phyloP scores from a whole-genome alignment of 2,113 vertebrate species.

The Rhea americana region DNA sequence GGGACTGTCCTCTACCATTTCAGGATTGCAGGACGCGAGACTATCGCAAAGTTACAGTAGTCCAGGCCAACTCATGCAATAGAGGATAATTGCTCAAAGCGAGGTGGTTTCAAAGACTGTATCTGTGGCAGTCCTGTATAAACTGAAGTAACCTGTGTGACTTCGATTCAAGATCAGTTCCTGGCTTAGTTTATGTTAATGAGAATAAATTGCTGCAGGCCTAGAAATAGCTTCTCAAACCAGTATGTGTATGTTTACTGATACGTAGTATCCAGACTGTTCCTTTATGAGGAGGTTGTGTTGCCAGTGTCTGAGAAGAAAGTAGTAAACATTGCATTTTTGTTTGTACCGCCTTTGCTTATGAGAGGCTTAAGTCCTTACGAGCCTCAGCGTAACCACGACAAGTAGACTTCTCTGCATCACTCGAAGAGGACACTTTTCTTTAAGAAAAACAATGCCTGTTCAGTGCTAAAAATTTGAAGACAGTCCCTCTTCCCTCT shows the following conservation, averaged over 20 bases:
- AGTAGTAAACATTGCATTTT: background rate
- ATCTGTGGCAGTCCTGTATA: rapidly evolving
- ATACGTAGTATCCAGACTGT: rapidly evolving
- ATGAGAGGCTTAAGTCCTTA: background rate
- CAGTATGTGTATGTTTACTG: rapidly evolving
- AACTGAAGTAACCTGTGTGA: rapidly evolving
- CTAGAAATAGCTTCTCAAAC: background rate
- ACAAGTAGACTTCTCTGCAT: background rate
- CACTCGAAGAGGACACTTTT: rapidly evolving
- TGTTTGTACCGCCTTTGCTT: background rate
- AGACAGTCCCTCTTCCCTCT: background rate
- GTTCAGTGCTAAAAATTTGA: background rate
- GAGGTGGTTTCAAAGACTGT: rapidly evolving
- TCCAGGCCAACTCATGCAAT: rapidly evolving
- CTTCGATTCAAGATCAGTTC: background rate
- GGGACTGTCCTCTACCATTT: background rate
- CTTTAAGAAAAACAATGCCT: rapidly evolving
- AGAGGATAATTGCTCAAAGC: rapidly evolving
- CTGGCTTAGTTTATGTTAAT: background rate
- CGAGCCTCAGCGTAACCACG: background rate
- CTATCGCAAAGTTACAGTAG: rapidly evolving
- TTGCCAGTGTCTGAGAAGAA: background rate
- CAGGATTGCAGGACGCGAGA: rapidly evolving
- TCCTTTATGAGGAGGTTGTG: background rate
- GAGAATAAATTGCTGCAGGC: background rate